Evolutionary conservation across 2,797 vertebrate species (phyloP).

Genomic region (Cynopterus sphinx): DNA sequence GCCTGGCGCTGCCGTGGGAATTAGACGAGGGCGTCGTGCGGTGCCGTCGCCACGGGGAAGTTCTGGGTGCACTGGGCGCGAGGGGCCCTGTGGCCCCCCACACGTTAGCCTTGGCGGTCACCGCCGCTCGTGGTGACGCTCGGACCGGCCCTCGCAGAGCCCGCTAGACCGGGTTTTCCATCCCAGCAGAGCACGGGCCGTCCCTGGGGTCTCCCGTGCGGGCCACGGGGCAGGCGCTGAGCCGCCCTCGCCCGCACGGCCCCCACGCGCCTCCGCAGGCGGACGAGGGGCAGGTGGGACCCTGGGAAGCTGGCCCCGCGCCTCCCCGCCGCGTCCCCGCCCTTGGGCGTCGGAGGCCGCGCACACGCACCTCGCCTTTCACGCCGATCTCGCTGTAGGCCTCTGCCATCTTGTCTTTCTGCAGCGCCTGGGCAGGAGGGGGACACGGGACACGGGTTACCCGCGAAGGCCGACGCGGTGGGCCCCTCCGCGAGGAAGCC

Average conservation of each 20-base stretch:
- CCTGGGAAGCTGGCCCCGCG: too few relatives aligned
- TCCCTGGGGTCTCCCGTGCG: not conserved
- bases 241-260: not conserved
- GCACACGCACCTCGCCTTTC: slow-evolving; percentile 87
- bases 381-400: slow-evolving; percentile 86
- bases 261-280: too few relatives aligned
- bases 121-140: too few relatives aligned
- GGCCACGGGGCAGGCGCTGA: fast-evolving
- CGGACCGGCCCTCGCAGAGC: not conserved
- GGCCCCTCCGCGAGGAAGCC: not conserved
- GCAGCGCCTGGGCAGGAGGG: slow-evolving; percentile 80
- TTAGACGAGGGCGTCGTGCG: fast-evolving
- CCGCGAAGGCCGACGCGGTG: too few relatives aligned
- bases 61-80: not conserved
- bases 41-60: not conserved
- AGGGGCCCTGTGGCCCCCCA: not conserved
- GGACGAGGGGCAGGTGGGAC: too few relatives aligned
- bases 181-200: not conserved
- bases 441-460: fast-evolving
- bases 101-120: not conserved
- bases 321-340: too few relatives aligned
- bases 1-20: not conserved
- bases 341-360: not conserved
- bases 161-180: not conserved
- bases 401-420: slow-evolving; percentile 87